Evolutionary conservation across 2,797 vertebrate genomes (phyloP).

Genomic region (Anguilla megastoma): DNA sequence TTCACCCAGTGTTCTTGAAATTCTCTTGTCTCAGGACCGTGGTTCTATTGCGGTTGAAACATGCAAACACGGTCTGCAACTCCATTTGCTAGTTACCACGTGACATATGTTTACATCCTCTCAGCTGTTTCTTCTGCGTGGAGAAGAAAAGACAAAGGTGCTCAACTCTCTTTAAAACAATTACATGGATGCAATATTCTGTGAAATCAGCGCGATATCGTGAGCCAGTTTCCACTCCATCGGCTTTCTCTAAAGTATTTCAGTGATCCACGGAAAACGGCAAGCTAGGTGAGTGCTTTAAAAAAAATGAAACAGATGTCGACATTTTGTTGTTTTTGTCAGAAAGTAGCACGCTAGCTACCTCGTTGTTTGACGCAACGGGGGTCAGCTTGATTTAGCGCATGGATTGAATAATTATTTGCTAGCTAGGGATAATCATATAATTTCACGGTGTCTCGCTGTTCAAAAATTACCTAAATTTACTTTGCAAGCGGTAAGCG

Average conservation of each 20-base stretch:
- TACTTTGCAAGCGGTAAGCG: not conserved
- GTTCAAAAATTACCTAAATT: not conserved
- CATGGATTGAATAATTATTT: conserved; percentile 1
- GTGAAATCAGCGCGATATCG: not conserved
- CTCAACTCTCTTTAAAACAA: conserved; percentile 29
- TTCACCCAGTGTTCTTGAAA: not conserved
- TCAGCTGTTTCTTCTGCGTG: conserved; percentile 76
- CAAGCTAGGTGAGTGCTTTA: conserved; percentile 38
- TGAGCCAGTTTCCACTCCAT: not conserved
- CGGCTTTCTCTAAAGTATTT: conserved; percentile 6
- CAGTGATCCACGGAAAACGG: not conserved
- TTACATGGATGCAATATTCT: not conserved
- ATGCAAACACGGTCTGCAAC: conserved; percentile 33
- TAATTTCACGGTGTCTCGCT: not conserved
- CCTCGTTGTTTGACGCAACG: conserved; percentile 24
- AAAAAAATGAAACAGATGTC: conserved; percentile 29
- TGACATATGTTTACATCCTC: conserved; percentile 93
- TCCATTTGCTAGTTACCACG: conserved; percentile 64
- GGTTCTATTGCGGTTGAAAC: not conserved
- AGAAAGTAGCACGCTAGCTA: conserved; percentile 31
- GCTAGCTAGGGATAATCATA: not conserved
- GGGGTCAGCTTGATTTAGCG: conserved; percentile 3
- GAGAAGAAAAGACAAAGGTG: conserved; percentile 44
- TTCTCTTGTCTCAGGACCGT: not conserved
- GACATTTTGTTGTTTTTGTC: conserved; percentile 46